phyloP scores from a whole-genome alignment of 2,888 invertebrate genomes.

The Cancer borealis region DNA sequence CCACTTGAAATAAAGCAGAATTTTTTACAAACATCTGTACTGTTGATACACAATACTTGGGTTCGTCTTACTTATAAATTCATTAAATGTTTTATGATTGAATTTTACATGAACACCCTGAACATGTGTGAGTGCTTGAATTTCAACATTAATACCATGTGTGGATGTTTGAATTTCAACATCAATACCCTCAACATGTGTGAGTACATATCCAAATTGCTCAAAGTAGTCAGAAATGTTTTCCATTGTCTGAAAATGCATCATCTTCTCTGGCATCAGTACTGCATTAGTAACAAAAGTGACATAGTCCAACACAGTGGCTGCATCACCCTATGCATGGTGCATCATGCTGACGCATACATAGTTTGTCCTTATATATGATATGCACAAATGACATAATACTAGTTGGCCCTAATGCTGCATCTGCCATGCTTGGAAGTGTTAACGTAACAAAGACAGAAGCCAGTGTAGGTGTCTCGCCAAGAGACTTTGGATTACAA shows the following conservation, averaged over 20 bases:
- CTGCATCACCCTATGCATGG: neutral
- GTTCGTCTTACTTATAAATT: neutral
- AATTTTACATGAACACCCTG: neutral
- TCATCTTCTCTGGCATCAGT: neutral
- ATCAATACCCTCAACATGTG: neutral
- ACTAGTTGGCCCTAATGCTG: slow-evolving; percentile 33
- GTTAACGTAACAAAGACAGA: neutral
- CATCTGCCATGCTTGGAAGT: neutral
- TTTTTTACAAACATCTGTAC: neutral
- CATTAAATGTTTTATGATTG: neutral
- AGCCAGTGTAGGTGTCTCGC: neutral
- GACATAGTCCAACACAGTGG: neutral
- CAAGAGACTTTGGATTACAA: neutral
- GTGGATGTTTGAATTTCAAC: neutral
- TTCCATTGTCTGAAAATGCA: neutral
- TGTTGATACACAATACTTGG: neutral
- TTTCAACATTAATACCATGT: neutral
- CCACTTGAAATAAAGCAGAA: slow-evolving; percentile 15
- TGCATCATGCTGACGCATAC: neutral
- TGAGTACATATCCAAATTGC: neutral
- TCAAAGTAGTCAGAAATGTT: neutral
- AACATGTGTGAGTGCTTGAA: neutral
- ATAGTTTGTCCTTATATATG: neutral
- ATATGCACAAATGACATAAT: slow-evolving; percentile 36
- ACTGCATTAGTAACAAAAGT: neutral